These are phyloP conservation scores for Pinna nobilis DNA, from an alignment of 1,140 invertebrate genomes.

Conservation along the genomic window DNA sequence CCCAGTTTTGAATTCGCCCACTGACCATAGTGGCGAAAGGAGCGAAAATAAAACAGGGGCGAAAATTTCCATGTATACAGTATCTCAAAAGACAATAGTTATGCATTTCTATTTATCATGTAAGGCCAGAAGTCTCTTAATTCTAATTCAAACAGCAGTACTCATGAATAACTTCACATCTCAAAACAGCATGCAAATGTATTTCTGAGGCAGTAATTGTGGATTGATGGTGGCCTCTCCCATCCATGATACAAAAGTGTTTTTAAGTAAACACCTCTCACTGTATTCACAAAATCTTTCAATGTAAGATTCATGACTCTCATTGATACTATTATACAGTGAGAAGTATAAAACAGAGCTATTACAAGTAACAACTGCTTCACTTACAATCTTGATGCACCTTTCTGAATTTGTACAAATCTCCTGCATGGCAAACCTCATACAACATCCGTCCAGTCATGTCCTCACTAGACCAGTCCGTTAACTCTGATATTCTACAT, in stretches of 20 bases:
- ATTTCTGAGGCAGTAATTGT: too few relatives aligned
- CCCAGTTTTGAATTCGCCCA: too few relatives aligned
- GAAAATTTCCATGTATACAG: too few relatives aligned
- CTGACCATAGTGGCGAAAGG: too few relatives aligned
- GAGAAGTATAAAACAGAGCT: not conserved
- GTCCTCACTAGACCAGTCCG: conserved; percentile 95
- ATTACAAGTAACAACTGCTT: not conserved
- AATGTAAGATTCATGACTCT: not conserved
- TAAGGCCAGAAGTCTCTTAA: too few relatives aligned
- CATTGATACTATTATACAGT: not conserved
- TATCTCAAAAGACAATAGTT: too few relatives aligned
- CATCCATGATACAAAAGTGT: not conserved
- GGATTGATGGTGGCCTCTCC: too few relatives aligned
- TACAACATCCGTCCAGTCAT: conserved; percentile 95
- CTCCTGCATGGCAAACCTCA: conserved; percentile 94
- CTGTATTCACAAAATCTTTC: not conserved
- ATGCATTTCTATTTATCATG: too few relatives aligned
- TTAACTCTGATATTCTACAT: conserved; percentile 89
- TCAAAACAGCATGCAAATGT: too few relatives aligned
- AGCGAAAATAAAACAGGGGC: too few relatives aligned
- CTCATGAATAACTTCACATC: too few relatives aligned
- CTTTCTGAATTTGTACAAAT: conserved; percentile 93
- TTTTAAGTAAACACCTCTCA: not conserved
- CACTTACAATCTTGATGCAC: conserved; percentile 94
- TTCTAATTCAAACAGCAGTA: too few relatives aligned